These are phyloP conservation scores for Cataglyphis altisquamis DNA, from an alignment of 2,888 invertebrate species.

Conservation along the genomic window DNA sequence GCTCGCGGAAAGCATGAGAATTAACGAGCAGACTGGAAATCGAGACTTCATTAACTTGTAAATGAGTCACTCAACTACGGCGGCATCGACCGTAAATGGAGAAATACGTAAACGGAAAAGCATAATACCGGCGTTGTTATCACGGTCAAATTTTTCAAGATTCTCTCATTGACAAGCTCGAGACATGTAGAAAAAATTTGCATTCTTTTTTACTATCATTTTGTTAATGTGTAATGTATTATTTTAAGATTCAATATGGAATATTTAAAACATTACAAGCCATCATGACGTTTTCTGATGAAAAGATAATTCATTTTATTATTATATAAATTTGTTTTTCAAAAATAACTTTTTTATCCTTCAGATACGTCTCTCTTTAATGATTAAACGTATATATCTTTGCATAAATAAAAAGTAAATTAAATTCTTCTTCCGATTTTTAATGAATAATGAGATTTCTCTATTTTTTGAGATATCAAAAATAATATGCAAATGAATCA, in stretches of 20 bases:
- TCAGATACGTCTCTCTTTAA: background rate
- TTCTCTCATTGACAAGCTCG: background rate
- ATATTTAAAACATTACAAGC: background rate
- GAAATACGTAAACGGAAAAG: conserved; percentile 24
- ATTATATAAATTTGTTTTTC: background rate
- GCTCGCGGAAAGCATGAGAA: conserved; percentile 29
- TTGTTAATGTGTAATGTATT: background rate
- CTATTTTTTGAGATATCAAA: background rate
- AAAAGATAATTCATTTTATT: conserved; percentile 6
- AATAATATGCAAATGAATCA: conserved; percentile 12
- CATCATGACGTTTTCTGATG: background rate
- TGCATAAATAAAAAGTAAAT: background rate
- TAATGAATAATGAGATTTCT: background rate
- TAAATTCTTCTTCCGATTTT: background rate
- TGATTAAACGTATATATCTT: background rate
- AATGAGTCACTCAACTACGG: conserved; percentile 43
- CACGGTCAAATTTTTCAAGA: background rate
- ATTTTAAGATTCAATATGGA: background rate
- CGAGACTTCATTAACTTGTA: conserved; percentile 53
- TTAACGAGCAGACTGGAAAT: conserved; percentile 46
- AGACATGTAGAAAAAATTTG: background rate
- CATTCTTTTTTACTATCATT: background rate
- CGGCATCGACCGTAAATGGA: conserved; percentile 3
- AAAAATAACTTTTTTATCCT: background rate
- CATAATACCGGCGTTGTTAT: conserved; percentile 20